phyloP scores from a whole-genome alignment of 2,113 vertebrate species.

The Taxidea taxus region DNA sequence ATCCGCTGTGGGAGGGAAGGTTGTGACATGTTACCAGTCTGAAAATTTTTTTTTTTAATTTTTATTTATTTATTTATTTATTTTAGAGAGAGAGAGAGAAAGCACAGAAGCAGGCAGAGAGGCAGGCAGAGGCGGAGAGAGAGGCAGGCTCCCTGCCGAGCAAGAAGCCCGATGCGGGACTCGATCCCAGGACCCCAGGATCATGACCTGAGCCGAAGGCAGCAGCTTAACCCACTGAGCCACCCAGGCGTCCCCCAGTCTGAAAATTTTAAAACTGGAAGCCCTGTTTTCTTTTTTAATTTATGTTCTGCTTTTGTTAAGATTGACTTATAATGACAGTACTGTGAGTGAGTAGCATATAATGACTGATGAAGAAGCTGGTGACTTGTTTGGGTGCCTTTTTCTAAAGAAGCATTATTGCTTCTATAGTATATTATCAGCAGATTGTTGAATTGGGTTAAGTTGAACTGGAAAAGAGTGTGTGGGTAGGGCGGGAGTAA shows the following conservation, averaged over 20 bases:
- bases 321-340: not conserved
- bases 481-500: not conserved
- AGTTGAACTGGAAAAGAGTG: not conserved
- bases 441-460: not conserved
- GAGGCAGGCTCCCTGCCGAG: too few species aligned
- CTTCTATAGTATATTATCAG: not conserved
- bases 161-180: too few species aligned
- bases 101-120: too few species aligned
- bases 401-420: not conserved
- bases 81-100: too few species aligned
- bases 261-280: not conserved
- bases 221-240: too few species aligned
- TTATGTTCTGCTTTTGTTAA: not conserved
- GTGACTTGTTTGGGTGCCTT: not conserved
- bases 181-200: too few species aligned
- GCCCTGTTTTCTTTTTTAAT: slow-evolving; percentile 1
- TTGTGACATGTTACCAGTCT: not conserved
- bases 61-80: too few species aligned
- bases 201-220: too few species aligned
- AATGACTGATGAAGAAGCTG: not conserved
- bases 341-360: not conserved
- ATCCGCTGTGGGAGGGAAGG: not conserved
- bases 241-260: too few species aligned
- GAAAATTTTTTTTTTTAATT: slow-evolving; percentile 4
- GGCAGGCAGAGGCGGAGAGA: too few species aligned